Evolutionary conservation across 2,797 vertebrate genomes (phyloP).

Genomic region (Aphelocoma californica): DNA sequence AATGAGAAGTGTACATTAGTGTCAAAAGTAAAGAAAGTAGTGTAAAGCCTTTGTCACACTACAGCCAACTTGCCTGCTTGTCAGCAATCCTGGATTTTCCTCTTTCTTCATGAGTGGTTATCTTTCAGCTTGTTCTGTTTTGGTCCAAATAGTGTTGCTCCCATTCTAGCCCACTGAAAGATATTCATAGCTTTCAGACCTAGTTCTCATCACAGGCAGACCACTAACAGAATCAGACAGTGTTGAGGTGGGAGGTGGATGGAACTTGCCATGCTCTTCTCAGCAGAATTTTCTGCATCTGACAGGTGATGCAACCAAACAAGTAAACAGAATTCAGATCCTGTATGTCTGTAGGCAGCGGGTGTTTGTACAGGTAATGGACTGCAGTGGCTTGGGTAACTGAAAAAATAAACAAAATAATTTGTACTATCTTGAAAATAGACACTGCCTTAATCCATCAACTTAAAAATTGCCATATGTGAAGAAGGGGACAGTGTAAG

Average conservation of each 20-base stretch:
- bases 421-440: neutral
- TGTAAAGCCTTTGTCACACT: neutral
- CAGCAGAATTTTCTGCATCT: neutral
- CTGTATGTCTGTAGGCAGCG: neutral
- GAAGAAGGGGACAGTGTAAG: neutral
- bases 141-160: neutral
- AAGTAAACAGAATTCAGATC: neutral
- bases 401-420: neutral
- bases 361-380: neutral
- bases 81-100: neutral
- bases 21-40: neutral
- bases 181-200: slow-evolving; percentile 15
- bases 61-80: neutral
- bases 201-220: neutral
- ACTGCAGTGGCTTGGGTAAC: neutral
- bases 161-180: neutral
- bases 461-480: neutral
- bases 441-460: neutral
- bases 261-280: neutral
- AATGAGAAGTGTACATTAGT: neutral
- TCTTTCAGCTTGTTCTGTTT: neutral
- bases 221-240: neutral
- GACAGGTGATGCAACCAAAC: neutral
- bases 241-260: neutral
- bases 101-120: neutral